Base-by-base conservation (phyloP, 2,113 vertebrate species). In the Perognathus longimembris region DNA sequence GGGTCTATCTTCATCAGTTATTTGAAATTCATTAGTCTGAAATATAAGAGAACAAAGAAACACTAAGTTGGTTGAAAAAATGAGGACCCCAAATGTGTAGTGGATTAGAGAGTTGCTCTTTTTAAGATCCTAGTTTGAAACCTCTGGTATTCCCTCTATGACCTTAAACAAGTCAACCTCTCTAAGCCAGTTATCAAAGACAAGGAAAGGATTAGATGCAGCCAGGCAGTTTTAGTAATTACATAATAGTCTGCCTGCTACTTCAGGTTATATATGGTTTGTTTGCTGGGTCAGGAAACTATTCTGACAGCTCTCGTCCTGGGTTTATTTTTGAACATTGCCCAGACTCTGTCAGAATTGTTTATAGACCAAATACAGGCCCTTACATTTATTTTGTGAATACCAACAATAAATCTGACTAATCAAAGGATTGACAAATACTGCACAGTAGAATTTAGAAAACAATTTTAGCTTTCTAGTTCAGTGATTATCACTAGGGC, bases 1-100 rank as follows among this genome's bases (percentile, higher is more conserved):
- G n/a, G 87, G 85, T 88, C 69, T 85, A 42, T 81, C 73, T 81
- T 77, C 28, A 88, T 69, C 34, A 50, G 22, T 78, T 77, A 26
- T 36, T 79, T 66, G 14, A n/a, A 89, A 59, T 24, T 73, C 54
- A 21, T 14, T 94, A 38, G 77, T 18, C 88, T 69, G 34, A 73
- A 63, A 74, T 64, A 78, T 30, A 88, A n/a, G 89, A 92, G 50
- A 42, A 69, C 26, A 74, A 54, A 93, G 54, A 95, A 54, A 45
- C 32, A 73, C 21, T 54, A 54, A 88, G n/a, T 79, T 88, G 91
- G 66, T 42, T 77, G 64, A 70, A 9, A 78, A 69, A 83, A 54
- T 61, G 64, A 70, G 42, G 54, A 61, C 54, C 71, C n/a, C 36
- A 59, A 30, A 76, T 71, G 28, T n/a, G 4, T 7, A 57, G 36